Evolutionary conservation across 2,888 invertebrate genomes (phyloP).

Genomic region (Napeogenes inachia): DNA sequence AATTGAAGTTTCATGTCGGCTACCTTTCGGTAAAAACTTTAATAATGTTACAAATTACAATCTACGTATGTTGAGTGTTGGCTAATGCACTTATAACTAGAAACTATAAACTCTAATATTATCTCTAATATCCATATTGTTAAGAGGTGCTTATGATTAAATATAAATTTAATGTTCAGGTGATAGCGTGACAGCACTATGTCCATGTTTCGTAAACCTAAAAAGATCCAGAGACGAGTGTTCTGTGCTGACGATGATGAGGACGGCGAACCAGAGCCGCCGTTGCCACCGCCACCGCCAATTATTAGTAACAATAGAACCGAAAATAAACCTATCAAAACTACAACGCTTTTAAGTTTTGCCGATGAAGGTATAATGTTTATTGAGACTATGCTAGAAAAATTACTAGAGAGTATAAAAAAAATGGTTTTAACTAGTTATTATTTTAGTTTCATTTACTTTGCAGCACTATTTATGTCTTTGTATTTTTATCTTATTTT

Average conservation of each 20-base stretch:
- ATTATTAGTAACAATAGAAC: conserved; percentile 66
- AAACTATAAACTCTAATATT: not conserved
- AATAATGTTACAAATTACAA: not conserved
- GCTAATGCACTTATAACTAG: no score
- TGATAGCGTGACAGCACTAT: conserved; percentile 54
- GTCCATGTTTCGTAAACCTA: conserved; percentile 93
- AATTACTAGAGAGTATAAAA: not conserved
- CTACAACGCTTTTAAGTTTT: conserved; percentile 85
- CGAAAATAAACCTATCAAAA: conserved; percentile 75
- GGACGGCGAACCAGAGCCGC: conserved; percentile 72
- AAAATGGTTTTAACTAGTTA: no score
- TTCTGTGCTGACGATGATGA: conserved; percentile 84
- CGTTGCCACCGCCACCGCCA: conserved; percentile 73
- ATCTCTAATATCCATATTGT: not conserved
- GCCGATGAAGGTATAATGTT: conserved; percentile 80
- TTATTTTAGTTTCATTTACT: no score
- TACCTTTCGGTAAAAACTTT: conserved; percentile 2
- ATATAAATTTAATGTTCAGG: not conserved
- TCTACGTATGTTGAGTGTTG: not conserved
- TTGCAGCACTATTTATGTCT: no score
- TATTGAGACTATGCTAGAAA: conserved; percentile 2
- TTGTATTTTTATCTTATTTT: no score
- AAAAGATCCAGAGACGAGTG: conserved; percentile 87
- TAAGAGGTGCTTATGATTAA: not conserved
- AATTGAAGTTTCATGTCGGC: not conserved